Conservation (phyloP, 2,113 vertebrate genomes). For the Platichthys flesus region DNA sequence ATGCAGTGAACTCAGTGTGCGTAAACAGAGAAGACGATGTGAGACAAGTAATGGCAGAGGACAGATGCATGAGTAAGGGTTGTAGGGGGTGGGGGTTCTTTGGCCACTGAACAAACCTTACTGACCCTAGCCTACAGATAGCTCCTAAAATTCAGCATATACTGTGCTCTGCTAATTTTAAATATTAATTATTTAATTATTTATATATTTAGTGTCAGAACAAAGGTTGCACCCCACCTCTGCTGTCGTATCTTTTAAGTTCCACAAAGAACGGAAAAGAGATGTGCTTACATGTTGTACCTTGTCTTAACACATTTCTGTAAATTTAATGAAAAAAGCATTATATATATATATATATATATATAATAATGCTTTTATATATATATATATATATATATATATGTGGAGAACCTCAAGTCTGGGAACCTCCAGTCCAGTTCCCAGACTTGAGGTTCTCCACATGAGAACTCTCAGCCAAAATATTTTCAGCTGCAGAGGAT, state of each 20-base stretch:
- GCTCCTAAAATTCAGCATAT: background rate
- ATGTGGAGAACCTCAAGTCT: too few relatives aligned
- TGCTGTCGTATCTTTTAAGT: background rate
- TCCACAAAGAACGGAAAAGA: background rate
- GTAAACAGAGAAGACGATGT: conserved; percentile 17
- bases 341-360: background rate
- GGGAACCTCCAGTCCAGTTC: background rate
- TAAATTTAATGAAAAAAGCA: background rate
- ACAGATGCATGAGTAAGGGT: background rate
- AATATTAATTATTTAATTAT: background rate
- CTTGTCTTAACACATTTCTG: background rate
- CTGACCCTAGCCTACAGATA: background rate
- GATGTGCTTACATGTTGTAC: background rate
- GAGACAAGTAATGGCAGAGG: conserved; percentile 12
- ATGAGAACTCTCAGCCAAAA: background rate
- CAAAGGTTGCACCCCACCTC: background rate
- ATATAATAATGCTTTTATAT: too few relatives aligned
- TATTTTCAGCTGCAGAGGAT: conserved; percentile 12
- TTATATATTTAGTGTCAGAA: background rate
- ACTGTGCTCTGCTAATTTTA: background rate
- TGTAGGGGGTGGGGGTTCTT: background rate
- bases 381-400: background rate
- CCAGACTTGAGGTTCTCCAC: background rate
- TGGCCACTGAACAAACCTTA: background rate
- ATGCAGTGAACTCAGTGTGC: conserved; percentile 15